Percentiles rank a stretch among this genome's conserved stretches.
Conservation (phyloP, 2,113 vertebrate species). For the Sphaerodactylus townsendi region DNA sequence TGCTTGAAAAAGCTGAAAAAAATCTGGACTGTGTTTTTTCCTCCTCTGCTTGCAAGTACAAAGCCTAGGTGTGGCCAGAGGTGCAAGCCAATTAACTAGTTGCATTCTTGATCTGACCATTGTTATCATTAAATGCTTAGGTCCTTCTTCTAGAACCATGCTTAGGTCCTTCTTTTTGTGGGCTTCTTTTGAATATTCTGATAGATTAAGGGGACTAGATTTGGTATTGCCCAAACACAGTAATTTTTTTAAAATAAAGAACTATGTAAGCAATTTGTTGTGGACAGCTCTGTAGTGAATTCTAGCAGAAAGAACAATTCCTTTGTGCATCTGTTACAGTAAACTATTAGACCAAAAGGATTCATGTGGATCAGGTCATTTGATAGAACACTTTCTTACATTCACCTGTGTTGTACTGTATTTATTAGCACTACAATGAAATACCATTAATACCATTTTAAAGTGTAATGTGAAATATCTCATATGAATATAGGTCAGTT, state of each 20-base stretch:
- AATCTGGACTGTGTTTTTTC: too few species aligned
- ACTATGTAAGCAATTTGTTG: neutral
- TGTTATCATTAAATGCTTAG: too few species aligned
- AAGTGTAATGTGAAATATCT: neutral
- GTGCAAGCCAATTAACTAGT: neutral
- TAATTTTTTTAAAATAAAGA: neutral
- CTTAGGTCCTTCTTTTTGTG: too few species aligned
- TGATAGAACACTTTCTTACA: neutral
- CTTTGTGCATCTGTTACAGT: neutral
- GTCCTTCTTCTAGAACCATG: too few species aligned
- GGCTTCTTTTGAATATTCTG: too few species aligned
- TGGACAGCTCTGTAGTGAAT: neutral
- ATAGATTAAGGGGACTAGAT: neutral
- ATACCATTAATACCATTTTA: neutral
- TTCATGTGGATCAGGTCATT: neutral
- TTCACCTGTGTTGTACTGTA: neutral
- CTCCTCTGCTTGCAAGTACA: too few species aligned
- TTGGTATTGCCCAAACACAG: neutral
- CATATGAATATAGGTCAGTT: neutral
- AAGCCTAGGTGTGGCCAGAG: too few species aligned
- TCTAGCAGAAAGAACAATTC: neutral
- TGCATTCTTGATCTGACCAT: neutral
- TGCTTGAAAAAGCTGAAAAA: too few species aligned
- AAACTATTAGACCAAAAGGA: neutral
- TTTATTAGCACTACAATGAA: neutral